phyloP scores from a whole-genome alignment of 2,797 vertebrate genomes.

The Geotria australis region DNA sequence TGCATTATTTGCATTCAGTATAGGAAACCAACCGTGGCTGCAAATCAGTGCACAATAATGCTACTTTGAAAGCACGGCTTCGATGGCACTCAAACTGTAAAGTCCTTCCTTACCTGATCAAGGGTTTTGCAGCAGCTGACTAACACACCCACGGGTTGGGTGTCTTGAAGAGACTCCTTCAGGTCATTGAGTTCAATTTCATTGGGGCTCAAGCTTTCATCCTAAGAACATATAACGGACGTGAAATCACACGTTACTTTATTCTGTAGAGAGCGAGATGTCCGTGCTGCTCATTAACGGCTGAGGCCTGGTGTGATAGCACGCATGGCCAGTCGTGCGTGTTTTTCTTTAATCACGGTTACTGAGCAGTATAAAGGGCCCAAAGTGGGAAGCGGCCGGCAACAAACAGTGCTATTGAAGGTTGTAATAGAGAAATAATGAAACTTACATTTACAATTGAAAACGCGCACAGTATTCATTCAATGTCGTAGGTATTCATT shows the following conservation, averaged over 20 bases:
- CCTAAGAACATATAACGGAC: conserved; percentile 9
- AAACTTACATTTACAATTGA: too few species aligned
- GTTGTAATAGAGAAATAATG: too few species aligned
- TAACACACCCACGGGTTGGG: conserved; percentile 68
- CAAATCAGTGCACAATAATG: too few species aligned
- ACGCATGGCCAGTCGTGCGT: background rate
- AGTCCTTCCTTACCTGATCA: conserved; percentile 35
- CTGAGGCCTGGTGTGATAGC: background rate
- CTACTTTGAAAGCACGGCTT: too few species aligned
- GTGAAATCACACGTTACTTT: too few species aligned
- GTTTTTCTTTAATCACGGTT: background rate
- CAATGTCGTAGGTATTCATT: too few species aligned
- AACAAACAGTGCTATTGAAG: background rate
- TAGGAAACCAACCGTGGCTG: too few species aligned
- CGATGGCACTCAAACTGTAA: too few species aligned
- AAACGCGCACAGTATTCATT: too few species aligned
- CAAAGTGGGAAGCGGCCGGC: conserved; percentile 2
- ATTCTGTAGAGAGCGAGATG: too few species aligned
- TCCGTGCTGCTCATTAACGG: too few species aligned
- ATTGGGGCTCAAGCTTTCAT: conserved; percentile 26
- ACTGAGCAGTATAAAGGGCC: background rate
- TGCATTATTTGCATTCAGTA: too few species aligned
- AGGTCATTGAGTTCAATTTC: conserved; percentile 55
- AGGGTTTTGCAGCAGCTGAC: conserved; percentile 65
- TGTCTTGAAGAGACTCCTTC: conserved; percentile 68